Evolutionary conservation across 2,888 invertebrate species (phyloP).

Genomic region (Drosophila nr. perissopoda): DNA sequence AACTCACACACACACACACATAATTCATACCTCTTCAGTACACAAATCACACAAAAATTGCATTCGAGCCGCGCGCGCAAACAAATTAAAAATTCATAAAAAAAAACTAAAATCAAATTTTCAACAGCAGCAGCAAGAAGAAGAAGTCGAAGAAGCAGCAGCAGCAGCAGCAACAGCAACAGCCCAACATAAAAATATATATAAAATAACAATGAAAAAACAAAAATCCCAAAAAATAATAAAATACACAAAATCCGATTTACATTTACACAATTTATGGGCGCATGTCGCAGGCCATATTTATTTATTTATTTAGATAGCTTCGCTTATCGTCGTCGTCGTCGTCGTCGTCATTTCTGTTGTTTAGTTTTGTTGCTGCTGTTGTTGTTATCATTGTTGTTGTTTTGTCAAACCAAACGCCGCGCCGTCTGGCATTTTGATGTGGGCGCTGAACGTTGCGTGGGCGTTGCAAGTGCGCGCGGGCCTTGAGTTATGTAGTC

Average conservation of each 20-base stretch:
- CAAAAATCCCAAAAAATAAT: slow-evolving; percentile 24
- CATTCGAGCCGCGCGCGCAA: slow-evolving; percentile 13
- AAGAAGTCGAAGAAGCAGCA: neutral
- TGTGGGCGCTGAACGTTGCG: slow-evolving; percentile 44
- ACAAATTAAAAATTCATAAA: slow-evolving; percentile 79
- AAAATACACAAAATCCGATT: slow-evolving; percentile 52
- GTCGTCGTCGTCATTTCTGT: slow-evolving; percentile 12
- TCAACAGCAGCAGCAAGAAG: neutral
- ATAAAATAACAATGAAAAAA: slow-evolving; percentile 27
- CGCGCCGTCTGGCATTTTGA: slow-evolving; percentile 66
- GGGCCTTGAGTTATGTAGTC: slow-evolving; percentile 54
- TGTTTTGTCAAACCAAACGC: slow-evolving; percentile 61
- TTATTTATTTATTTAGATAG: slow-evolving; percentile 66
- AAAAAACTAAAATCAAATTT: slow-evolving; percentile 49
- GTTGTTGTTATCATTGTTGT: slow-evolving; percentile 14
- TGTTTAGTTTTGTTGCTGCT: slow-evolving; percentile 30
- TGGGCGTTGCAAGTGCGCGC: slow-evolving; percentile 43
- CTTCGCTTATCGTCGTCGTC: slow-evolving; percentile 45
- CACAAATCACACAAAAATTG: slow-evolving; percentile 63
- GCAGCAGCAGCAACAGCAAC: neutral
- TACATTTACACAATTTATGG: slow-evolving; percentile 75
- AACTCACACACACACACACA: slow-evolving; percentile 6
- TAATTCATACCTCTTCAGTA: slow-evolving; percentile 20
- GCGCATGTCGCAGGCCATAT: slow-evolving; percentile 52
- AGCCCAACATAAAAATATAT: slow-evolving; percentile 15